phyloP scores from a whole-genome alignment of 2,888 invertebrate genomes.

The Catocala nupta region DNA sequence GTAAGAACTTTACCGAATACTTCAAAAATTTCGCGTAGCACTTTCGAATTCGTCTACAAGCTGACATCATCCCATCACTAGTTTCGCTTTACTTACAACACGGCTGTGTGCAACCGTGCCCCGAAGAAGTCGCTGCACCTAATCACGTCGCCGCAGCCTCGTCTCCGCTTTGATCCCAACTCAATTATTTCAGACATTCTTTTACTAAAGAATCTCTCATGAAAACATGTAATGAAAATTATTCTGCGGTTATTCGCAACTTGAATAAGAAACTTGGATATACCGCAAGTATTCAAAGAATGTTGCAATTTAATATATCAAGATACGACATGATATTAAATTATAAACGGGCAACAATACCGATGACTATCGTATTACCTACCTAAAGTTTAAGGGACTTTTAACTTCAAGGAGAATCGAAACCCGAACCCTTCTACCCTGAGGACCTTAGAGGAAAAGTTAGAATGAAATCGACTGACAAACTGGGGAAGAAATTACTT shows the following conservation, averaged over 20 bases:
- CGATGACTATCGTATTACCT: too few species aligned
- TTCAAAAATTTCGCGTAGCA: too few species aligned
- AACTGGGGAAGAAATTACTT: too few species aligned
- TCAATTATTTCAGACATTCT: conserved; percentile 13
- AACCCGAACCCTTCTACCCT: too few species aligned
- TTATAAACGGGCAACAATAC: neutral
- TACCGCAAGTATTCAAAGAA: too few species aligned
- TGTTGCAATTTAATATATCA: too few species aligned
- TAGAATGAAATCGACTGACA: too few species aligned
- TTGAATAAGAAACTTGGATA: neutral
- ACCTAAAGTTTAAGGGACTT: too few species aligned
- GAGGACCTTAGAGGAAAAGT: too few species aligned
- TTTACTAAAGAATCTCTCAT: conserved; percentile 11
- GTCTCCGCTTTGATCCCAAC: neutral
- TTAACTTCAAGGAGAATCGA: too few species aligned
- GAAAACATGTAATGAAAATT: conserved; percentile 9
- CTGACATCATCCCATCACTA: neutral
- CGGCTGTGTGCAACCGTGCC: neutral
- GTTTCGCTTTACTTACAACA: neutral
- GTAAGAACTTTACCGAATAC: too few species aligned
- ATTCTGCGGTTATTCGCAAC: neutral
- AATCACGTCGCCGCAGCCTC: conserved; percentile 7
- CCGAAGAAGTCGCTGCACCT: conserved; percentile 12
- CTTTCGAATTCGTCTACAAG: neutral
- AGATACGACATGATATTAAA: neutral